Percentiles rank a stretch among this genome's conserved stretches.
Conservation (phyloP, 2,113 vertebrate species). For the Danio rerio region DNA sequence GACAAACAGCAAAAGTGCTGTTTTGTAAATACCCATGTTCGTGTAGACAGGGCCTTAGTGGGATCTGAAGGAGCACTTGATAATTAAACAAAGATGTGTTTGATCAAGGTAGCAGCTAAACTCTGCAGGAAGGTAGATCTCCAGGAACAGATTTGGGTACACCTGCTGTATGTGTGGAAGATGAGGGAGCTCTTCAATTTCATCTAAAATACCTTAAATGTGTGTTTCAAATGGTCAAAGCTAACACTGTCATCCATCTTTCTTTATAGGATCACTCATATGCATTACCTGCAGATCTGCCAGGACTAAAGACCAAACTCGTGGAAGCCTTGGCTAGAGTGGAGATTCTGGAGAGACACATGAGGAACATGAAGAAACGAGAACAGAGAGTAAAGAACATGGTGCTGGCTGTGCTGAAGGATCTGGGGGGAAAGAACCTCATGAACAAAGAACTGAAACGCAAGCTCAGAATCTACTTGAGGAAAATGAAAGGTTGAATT, state of each 20-base stretch:
- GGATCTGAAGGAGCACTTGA: no score
- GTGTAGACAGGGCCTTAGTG: no score
- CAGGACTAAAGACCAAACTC: conserved; percentile 39
- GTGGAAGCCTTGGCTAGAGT: conserved; percentile 30
- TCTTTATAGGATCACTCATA: conserved; percentile 40
- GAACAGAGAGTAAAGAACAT: conserved; percentile 53
- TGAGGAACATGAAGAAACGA: conserved; percentile 49
- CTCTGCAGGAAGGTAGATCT: no score
- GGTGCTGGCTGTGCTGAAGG: conserved; percentile 41
- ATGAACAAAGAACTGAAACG: conserved; percentile 46
- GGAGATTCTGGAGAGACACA: conserved; percentile 49
- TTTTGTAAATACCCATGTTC: no score
- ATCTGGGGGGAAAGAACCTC: conserved; percentile 49
- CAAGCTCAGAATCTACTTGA: conserved; percentile 50
- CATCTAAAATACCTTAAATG: no score
- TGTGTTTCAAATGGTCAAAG: neutral
- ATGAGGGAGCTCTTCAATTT: no score
- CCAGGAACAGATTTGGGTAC: no score
- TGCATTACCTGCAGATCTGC: conserved; percentile 27
- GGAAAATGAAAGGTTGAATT: conserved; percentile 48
- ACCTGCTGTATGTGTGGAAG: no score
- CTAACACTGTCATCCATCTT: neutral
- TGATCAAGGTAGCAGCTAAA: no score
- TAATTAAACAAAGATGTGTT: no score
- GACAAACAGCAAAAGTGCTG: no score